Evolutionary conservation across 2,797 vertebrate genomes (phyloP), one percentile per base, ranked within the genome.

Genomic region (Apodemus agrarius): DNA sequence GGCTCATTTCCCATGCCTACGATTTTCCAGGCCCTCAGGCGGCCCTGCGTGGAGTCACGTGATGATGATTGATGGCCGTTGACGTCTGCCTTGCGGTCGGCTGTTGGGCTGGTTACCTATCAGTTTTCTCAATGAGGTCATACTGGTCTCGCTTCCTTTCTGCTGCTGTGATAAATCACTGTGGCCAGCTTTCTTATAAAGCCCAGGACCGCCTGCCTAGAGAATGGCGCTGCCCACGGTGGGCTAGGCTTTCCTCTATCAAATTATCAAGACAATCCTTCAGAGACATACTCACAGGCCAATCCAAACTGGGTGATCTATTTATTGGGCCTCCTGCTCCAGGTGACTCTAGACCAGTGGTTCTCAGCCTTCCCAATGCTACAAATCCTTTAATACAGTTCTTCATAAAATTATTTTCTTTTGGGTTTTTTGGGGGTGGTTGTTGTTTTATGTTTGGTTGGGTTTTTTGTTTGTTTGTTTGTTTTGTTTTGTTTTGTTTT

Each of bases 101-200:
- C 93, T 61, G 52, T 31, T 78, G 69, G 14, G 0, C 0, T 34
- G 31, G 29, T 6, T 80, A 86, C 63, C 61, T 87, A 52, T 13
- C 37, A 24, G 83, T 65, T 91, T 95, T 93, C 94, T 79, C 91
- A 96, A 96, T 72, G 49, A 83, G 87, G 19, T 91, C 46, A 29
- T 49, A 54, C 37, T 87, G 34, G 19, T 87, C 49, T 75, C 43
- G 69, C 9, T 57, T 57, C 67, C 34, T 24, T 31, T 40, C 37
- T 22, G 52, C 19, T 43, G 26, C 26, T 89, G n/a, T 76, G 37
- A 43, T 34, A 89, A 57, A 75, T 49, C 63, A 46, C 61, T 85
- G 43, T 43, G 16, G 21, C 43, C 59, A 17, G 57, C 75, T 81
- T 26, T 87, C 85, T 87, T 57, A 40, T 40, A 29, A 0, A 19